A percentile compares a stretch with the other conserved stretches of the same genome.
Evolutionary conservation across 2,113 vertebrate genomes (phyloP).

Genomic region (Pheucticus melanocephalus): DNA sequence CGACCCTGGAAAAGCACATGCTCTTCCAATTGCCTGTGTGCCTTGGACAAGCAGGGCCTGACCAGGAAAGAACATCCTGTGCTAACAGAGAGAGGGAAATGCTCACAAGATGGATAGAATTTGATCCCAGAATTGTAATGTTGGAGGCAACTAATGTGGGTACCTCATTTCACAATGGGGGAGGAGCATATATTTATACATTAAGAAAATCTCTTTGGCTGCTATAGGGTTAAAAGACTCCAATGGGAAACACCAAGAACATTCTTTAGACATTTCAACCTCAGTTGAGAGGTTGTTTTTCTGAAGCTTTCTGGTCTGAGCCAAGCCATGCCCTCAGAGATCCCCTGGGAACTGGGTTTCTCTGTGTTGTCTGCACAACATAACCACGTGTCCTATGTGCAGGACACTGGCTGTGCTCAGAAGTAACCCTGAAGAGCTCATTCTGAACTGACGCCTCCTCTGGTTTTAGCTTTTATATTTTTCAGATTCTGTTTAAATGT

Average conservation of each 20-base stretch:
- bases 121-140: neutral
- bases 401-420: neutral
- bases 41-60: neutral
- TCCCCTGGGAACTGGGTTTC: neutral
- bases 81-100: neutral
- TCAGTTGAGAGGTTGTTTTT: neutral
- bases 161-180: neutral
- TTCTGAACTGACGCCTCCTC: neutral
- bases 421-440: neutral
- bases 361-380: neutral
- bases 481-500: neutral
- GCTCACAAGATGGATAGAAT: neutral
- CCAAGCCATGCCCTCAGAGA: neutral
- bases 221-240: neutral
- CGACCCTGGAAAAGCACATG: neutral
- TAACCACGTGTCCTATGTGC: rapidly evolving
- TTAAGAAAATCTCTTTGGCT: neutral
- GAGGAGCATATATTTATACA: rapidly evolving
- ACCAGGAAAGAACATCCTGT: neutral
- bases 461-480: neutral
- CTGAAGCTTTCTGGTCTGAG: neutral
- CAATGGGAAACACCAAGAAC: neutral
- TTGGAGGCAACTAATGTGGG: neutral
- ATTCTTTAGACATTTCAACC: neutral
- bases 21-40: neutral